A percentile compares a stretch with the other conserved stretches of the same genome.
Conservation (phyloP, 2,113 vertebrate genomes). For the Columba janthina region DNA sequence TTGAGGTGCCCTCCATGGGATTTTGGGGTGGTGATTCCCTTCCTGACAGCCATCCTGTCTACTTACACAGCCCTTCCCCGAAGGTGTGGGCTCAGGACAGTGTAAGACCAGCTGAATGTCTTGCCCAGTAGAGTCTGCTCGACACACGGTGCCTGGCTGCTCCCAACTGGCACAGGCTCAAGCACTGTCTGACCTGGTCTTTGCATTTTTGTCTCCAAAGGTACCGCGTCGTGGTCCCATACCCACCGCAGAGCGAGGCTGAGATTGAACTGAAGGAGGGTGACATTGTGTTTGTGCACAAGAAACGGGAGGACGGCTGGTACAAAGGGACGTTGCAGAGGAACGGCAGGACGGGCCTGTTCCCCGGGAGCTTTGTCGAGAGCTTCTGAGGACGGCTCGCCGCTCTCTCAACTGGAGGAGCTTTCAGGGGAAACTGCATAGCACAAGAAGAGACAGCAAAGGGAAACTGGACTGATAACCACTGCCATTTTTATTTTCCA, state of each 20-base stretch:
- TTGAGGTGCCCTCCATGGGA: not conserved
- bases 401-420: not conserved
- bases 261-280: conserved; percentile 98
- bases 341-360: conserved; percentile 94
- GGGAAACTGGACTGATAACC: conserved; percentile 52
- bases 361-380: conserved; percentile 97
- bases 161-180: fast-evolving
- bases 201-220: conserved; percentile 63
- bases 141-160: not conserved
- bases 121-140: not conserved
- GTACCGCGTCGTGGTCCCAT: conserved; percentile 94
- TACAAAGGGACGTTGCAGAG: conserved; percentile 97
- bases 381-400: conserved; percentile 82
- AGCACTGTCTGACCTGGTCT: not conserved
- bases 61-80: not conserved
- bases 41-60: not conserved
- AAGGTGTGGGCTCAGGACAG: not conserved
- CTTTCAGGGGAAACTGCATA: conserved; percentile 49
- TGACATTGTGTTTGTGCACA: conserved; percentile 97
- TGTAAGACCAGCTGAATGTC: not conserved
- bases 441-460: conserved; percentile 63
- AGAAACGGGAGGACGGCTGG: conserved; percentile 97
- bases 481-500: conserved; percentile 72
- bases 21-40: not conserved
- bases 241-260: conserved; percentile 95